Percentiles rank a stretch among this genome's conserved stretches.
Evolutionary conservation across 1,140 invertebrate genomes (phyloP).

Genomic region (Drosophila yakuba): DNA sequence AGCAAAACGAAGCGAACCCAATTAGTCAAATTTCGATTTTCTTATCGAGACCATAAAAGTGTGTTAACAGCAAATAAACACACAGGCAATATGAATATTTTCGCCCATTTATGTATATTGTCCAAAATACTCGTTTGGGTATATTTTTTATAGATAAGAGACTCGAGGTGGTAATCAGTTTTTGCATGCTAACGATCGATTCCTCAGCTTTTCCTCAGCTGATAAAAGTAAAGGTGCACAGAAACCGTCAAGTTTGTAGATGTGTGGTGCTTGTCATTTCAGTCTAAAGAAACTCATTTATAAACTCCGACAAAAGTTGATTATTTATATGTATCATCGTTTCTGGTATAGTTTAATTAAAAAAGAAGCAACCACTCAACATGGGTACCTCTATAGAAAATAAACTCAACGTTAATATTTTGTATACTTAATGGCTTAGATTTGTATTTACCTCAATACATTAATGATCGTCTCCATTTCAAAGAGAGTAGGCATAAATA

Average conservation of each 20-base stretch:
- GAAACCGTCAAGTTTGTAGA: constrained; percentile 4
- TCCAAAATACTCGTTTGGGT: constrained; percentile 11
- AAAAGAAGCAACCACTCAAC: neutral
- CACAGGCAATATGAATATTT: constrained; percentile 20
- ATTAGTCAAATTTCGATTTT: constrained; percentile 43
- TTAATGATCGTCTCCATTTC: neutral
- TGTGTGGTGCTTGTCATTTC: neutral
- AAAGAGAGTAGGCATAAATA: neutral
- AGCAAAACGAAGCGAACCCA: constrained; percentile 7
- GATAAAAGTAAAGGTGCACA: constrained; percentile 15
- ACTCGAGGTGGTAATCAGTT: constrained; percentile 15
- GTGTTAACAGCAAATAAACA: constrained; percentile 53
- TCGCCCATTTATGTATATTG: neutral
- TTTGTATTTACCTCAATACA: too few relatives aligned
- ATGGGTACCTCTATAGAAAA: neutral
- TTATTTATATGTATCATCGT: neutral
- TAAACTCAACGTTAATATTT: too few relatives aligned
- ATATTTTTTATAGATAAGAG: constrained; percentile 29
- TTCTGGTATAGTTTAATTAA: neutral
- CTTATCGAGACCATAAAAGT: constrained; percentile 37
- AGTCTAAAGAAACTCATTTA: neutral
- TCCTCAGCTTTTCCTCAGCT: constrained; percentile 22
- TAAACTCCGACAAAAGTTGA: too few relatives aligned
- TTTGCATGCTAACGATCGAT: constrained; percentile 6
- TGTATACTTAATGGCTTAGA: too few relatives aligned